phyloP scores from a whole-genome alignment of 2,888 invertebrate genomes.

The Callosobruchus maculatus region DNA sequence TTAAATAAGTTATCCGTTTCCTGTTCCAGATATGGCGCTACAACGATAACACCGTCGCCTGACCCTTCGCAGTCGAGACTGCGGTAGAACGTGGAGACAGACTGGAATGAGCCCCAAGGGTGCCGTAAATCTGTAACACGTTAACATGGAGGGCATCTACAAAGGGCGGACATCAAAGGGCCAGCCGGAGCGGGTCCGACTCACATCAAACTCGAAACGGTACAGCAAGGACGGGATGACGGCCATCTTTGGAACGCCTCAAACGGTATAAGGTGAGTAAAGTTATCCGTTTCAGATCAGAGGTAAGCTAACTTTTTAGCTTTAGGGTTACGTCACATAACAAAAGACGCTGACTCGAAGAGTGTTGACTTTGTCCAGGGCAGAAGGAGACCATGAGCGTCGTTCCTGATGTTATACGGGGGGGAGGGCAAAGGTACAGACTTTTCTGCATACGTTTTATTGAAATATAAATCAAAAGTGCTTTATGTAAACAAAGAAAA shows the following conservation, averaged over 20 bases:
- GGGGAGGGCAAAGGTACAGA: too few species aligned
- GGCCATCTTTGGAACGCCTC: not conserved
- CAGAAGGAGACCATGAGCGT: too few species aligned
- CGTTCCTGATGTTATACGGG: too few species aligned
- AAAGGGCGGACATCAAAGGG: not conserved
- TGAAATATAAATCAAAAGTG: too few species aligned
- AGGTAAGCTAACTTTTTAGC: too few species aligned
- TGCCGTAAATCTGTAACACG: not conserved
- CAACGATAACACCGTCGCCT: not conserved
- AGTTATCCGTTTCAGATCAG: too few species aligned
- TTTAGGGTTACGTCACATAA: too few species aligned
- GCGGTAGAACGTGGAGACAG: not conserved
- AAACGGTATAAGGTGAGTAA: not conserved
- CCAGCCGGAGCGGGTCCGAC: not conserved
- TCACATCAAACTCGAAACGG: not conserved
- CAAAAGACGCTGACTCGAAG: too few species aligned
- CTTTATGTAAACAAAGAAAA: too few species aligned
- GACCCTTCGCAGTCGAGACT: not conserved
- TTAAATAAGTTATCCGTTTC: not conserved
- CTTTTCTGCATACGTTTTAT: too few species aligned
- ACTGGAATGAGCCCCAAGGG: not conserved
- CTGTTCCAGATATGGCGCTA: not conserved
- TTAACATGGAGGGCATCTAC: not conserved
- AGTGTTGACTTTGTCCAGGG: too few species aligned
- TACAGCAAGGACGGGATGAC: not conserved